Evolutionary conservation across 2,888 invertebrate species (phyloP).

Genomic region (Cancer borealis): DNA sequence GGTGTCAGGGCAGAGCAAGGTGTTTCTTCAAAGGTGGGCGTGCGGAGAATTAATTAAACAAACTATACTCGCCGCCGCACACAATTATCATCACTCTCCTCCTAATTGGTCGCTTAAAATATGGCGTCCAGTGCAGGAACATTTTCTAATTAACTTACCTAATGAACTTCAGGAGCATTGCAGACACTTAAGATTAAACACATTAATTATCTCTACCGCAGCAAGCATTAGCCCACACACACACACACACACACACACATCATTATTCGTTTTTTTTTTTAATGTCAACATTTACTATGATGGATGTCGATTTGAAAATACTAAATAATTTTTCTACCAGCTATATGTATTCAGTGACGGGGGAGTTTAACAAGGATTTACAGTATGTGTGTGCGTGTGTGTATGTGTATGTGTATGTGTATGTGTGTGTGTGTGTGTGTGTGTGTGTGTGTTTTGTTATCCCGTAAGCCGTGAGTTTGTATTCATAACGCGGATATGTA

Average conservation of each 20-base stretch:
- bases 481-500: not conserved
- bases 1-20: not conserved
- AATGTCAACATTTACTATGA: not conserved
- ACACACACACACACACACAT: conserved; percentile 29
- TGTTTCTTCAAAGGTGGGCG: not conserved
- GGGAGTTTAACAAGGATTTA: not conserved
- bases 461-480: not conserved
- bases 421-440: conserved; percentile 34
- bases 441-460: not conserved
- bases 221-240: not conserved
- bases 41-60: not conserved
- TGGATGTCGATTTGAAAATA: not conserved
- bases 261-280: not conserved
- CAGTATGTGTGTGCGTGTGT: conserved; percentile 11
- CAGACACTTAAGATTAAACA: conserved; percentile 32
- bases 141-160: conserved; percentile 43
- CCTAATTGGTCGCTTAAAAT: conserved; percentile 46
- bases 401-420: conserved; percentile 29
- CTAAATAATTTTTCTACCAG: not conserved
- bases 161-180: conserved; percentile 13
- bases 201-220: not conserved
- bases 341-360: not conserved
- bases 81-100: conserved; percentile 37
- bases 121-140: not conserved
- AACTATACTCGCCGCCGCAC: not conserved